Evolutionary conservation across 2,888 invertebrate genomes (phyloP), one percentile per base, ranked within the genome.

Genomic region (Lepidocyrtoides sp.): DNA sequence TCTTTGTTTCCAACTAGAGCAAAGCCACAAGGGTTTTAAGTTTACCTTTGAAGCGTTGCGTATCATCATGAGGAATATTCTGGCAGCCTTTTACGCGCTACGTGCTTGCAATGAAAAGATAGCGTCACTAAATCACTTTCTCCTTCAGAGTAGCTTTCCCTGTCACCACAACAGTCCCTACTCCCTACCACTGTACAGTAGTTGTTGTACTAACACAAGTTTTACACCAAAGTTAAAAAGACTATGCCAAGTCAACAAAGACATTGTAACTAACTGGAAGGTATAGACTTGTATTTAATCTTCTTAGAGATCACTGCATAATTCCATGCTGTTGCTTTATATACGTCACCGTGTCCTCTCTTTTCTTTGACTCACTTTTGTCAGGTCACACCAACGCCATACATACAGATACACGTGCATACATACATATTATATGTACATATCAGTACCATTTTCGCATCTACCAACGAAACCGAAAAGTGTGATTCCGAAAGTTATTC

Each of bases 221-320:
- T n/a, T 20, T 54, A 0, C 63, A 4, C 14, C 17, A 8, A 17
- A 32, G 17, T 7, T 17, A 10, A 72, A 29, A 36, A 44, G 23
- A 44, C 23, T 44, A 17, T 36, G n/a, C 23, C 36, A n/a, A 36
- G 44, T 23, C 69, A 41, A 29, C 44, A 57, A 63, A 29, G 17
- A 63, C 26, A 63, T 29, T 26, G 26, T 14, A 26, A 14, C 29
- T 26, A 51, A 3, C 48, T 26, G 75, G 75, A 51, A 75, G 51
- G 23, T 75, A 51, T n/a, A 75, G 51, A 51, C 29, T 75, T 51
- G 26, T 14, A 23, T 23, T 75, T 51, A 75, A 75, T 75, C 75
- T 75, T 75, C 75, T 29, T 23, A 26, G 51, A 51, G 75, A 75
- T 75, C 75, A 72, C 17, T 0, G 23, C 23, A 51, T 51, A 51